Evolutionary conservation across 35 echinoderm and acorn worm species (phyloP).

Genomic region (Holothuria glaberrima): DNA sequence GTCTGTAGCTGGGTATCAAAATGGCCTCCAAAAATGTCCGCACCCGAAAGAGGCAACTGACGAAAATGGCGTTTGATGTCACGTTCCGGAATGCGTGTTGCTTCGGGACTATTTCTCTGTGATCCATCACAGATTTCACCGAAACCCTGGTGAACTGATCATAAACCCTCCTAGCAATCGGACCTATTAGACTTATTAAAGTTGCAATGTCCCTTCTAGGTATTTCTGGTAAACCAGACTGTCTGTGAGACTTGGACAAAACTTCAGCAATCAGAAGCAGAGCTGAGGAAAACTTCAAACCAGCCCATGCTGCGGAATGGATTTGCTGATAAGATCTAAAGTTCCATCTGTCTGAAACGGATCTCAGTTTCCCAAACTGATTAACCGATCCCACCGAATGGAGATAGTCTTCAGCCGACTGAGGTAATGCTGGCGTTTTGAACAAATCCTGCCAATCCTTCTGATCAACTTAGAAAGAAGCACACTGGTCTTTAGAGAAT

Average conservation of each 20-base stretch:
- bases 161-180: not conserved
- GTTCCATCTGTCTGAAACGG: too few species aligned
- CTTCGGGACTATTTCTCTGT: not conserved
- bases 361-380: too few species aligned
- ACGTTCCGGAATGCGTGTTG: too few species aligned
- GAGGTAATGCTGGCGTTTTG: too few species aligned
- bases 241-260: not conserved
- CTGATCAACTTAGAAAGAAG: too few species aligned
- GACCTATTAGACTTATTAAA: not conserved
- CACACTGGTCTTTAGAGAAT: too few species aligned
- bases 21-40: not conserved
- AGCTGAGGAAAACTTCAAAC: not conserved
- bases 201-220: not conserved
- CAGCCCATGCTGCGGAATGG: too few species aligned
- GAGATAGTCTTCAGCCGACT: too few species aligned
- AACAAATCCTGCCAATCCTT: too few species aligned
- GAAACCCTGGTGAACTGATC: not conserved
- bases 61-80: not conserved
- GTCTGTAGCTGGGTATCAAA: not conserved
- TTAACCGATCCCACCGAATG: too few species aligned
- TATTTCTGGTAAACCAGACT: not conserved
- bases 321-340: too few species aligned
- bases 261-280: not conserved
- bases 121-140: not conserved
- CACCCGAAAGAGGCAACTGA: not conserved